Conservation (phyloP, 2,888 invertebrate genomes). For the Chrysopilus asiliformis region DNA sequence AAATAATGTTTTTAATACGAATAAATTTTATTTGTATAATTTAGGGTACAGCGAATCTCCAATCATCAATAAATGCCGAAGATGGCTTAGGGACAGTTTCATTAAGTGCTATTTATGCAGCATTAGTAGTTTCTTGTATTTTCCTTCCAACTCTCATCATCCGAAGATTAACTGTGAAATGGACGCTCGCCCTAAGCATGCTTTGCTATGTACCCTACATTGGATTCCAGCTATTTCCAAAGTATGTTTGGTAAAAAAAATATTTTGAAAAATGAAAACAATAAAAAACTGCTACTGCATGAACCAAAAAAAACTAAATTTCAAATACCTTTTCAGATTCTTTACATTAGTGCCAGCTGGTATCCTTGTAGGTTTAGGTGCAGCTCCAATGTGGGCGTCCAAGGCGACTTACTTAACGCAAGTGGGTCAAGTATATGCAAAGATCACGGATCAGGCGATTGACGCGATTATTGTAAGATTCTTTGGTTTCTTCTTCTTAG, state of each 20-base stretch:
- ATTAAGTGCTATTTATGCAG: conserved; percentile 80
- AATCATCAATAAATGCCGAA: conserved; percentile 80
- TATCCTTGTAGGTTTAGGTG: conserved; percentile 85
- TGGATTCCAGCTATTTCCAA: conserved; percentile 84
- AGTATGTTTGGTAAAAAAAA: conserved; percentile 21
- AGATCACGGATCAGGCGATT: conserved; percentile 70
- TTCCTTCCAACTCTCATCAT: conserved; percentile 90
- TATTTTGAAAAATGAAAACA: background rate
- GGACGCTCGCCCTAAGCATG: conserved; percentile 88
- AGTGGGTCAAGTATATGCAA: conserved; percentile 82
- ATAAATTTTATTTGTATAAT: conserved; percentile 1
- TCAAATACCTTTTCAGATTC: conserved; percentile 41
- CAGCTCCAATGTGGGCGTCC: conserved; percentile 98
- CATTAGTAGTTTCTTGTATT: conserved; percentile 87
- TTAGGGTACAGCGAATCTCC: conserved; percentile 85
- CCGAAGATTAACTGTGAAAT: conserved; percentile 87
- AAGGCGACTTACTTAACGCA: conserved; percentile 94
- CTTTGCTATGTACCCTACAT: conserved; percentile 90
- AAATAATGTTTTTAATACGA: conserved; percentile 6
- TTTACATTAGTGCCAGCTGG: conserved; percentile 89
- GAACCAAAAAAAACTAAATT: background rate
- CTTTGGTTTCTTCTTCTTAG: conserved; percentile 97
- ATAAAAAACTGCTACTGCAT: background rate
- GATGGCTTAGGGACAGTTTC: conserved; percentile 85
- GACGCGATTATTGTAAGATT: conserved; percentile 91